Percentiles rank a stretch among this genome's conserved stretches.
phyloP scores from a whole-genome alignment of 2,113 vertebrate species.

The Prionailurus bengalensis region DNA sequence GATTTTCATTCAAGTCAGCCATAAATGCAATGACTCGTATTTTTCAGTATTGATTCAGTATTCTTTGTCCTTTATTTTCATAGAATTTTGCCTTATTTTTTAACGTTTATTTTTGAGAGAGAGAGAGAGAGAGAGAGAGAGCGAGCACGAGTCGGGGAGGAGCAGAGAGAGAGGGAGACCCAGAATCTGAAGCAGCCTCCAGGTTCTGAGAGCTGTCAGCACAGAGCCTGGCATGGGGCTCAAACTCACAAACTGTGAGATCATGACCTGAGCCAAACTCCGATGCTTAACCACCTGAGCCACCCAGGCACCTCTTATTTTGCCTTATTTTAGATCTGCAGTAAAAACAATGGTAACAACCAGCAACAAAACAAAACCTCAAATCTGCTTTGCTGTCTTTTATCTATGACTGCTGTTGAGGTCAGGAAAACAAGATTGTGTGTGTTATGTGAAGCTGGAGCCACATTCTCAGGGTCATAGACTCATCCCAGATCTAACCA shows the following conservation, averaged over 20 bases:
- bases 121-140: no score
- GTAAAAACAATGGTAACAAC: background rate
- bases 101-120: no score
- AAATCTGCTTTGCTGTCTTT: background rate
- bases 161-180: no score
- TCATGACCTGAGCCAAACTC: no score
- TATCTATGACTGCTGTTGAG: background rate
- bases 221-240: no score
- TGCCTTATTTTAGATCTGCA: constrained; percentile 10
- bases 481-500: background rate
- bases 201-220: no score
- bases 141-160: no score
- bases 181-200: no score
- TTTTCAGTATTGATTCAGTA: background rate
- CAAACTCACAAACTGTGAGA: no score
- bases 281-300: no score
- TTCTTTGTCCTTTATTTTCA: constrained; percentile 53
- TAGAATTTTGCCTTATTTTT: background rate
- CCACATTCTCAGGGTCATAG: background rate
- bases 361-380: background rate
- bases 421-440: background rate
- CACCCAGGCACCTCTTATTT: background rate
- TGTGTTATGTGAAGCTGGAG: background rate
- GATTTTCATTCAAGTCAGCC: background rate
- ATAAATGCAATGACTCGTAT: background rate